Conservation (phyloP, 2,113 vertebrate species). For the Vulpes lagopus region DNA sequence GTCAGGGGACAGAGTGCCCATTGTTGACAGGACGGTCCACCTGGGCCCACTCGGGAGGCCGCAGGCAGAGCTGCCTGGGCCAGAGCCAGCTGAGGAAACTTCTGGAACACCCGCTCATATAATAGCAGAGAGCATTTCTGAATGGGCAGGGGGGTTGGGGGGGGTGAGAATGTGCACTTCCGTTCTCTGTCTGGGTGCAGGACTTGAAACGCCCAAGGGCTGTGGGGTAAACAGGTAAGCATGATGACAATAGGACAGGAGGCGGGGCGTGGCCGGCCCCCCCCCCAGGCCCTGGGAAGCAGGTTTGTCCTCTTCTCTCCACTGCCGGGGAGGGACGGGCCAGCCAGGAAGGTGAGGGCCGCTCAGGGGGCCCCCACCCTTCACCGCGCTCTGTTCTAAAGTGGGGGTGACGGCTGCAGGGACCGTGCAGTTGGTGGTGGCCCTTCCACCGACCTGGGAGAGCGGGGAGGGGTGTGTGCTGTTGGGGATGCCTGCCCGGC, state of each 20-base stretch:
- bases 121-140: slow-evolving; percentile 79
- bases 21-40: slow-evolving; percentile 73
- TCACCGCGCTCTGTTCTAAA: accelerated
- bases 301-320: neutral
- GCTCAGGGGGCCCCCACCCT: accelerated
- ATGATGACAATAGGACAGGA: accelerated
- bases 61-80: slow-evolving; percentile 80
- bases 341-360: neutral
- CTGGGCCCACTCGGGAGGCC: slow-evolving; percentile 77
- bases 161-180: neutral
- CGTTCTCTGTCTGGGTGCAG: neutral
- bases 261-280: accelerated
- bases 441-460: neutral
- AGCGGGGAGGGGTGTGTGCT: accelerated
- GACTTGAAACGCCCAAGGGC: neutral
- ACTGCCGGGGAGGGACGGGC: neutral
- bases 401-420: accelerated
- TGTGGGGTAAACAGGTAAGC: accelerated
- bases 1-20: slow-evolving; percentile 75
- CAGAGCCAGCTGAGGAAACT: slow-evolving; percentile 84
- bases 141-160: slow-evolving; percentile 75
- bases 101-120: slow-evolving; percentile 83
- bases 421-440: accelerated
- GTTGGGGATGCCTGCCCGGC: accelerated
- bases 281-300: neutral